A percentile compares a stretch with the other conserved stretches of the same genome.
phyloP scores from a whole-genome alignment of 2,797 vertebrate genomes.

The Coranthus polyacanthus region DNA sequence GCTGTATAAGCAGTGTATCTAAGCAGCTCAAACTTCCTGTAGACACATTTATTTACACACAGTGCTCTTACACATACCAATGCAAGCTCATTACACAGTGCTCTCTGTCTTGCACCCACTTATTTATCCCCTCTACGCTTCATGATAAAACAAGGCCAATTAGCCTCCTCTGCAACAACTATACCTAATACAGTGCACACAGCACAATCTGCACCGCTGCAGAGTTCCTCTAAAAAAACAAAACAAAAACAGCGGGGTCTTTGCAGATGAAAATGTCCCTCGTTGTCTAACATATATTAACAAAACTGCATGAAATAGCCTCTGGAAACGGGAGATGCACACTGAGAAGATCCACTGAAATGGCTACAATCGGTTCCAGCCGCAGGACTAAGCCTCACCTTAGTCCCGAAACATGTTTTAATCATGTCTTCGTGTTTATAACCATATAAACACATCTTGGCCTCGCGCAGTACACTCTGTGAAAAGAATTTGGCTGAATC shows the following conservation, averaged over 20 bases:
- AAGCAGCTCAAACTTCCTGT: background rate
- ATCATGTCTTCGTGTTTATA: conserved; percentile 66
- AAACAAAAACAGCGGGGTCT: conserved; percentile 22
- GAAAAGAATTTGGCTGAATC: conserved; percentile 52
- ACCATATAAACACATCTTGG: conserved; percentile 60
- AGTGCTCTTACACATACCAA: conserved; percentile 1
- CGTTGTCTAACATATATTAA: conserved; percentile 8
- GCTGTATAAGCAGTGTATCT: background rate
- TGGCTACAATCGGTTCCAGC: conserved; percentile 1
- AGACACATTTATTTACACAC: background rate
- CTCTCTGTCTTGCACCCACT: conserved; percentile 5
- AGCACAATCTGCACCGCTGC: conserved; percentile 16
- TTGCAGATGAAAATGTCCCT: conserved; percentile 21
- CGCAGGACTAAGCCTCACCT: background rate
- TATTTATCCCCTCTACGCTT: conserved; percentile 11
- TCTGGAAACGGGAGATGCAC: conserved; percentile 1
- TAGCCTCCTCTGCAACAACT: conserved; percentile 17
- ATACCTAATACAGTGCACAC: conserved; percentile 15
- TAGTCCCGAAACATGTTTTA: conserved; percentile 52
- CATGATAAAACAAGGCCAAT: conserved; percentile 41
- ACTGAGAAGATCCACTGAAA: conserved; percentile 10
- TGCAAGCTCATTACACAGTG: conserved; percentile 6
- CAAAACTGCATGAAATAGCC: conserved; percentile 13
- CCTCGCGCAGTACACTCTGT: conserved; percentile 46
- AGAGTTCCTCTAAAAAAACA: conserved; percentile 13